Conservation (phyloP, 2,888 invertebrate genomes). For the Deladenus siricidicola region DNA sequence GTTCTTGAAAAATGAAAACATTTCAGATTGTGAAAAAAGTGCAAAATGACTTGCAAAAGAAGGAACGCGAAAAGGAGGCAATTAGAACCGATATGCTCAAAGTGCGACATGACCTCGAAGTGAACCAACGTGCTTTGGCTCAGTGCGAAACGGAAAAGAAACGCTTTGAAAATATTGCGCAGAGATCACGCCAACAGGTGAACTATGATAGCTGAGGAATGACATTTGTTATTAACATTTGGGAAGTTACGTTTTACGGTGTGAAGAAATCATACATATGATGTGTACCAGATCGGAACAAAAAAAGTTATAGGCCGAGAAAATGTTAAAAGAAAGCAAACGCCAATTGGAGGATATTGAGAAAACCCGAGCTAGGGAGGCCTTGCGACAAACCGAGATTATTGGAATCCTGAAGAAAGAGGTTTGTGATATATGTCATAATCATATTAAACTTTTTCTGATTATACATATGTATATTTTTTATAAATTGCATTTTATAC, state of each 20-base stretch:
- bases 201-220: too few species aligned
- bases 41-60: constrained; percentile 9
- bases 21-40: constrained; percentile 22
- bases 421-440: neutral
- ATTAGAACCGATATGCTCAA: neutral
- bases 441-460: neutral
- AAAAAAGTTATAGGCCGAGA: constrained; percentile 12
- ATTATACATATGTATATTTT: neutral
- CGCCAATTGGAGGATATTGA: constrained; percentile 23
- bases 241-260: neutral
- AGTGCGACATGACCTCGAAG: constrained; percentile 2
- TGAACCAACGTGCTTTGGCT: neutral
- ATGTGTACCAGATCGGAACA: neutral
- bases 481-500: neutral
- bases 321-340: constrained; percentile 15
- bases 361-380: constrained; percentile 18
- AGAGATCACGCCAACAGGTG: constrained; percentile 6
- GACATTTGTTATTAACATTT: too few species aligned
- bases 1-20: too few species aligned
- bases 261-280: neutral
- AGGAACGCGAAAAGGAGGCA: constrained; percentile 7
- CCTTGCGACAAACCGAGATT: constrained; percentile 3
- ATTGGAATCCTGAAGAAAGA: constrained; percentile 9
- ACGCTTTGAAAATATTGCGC: constrained; percentile 1
- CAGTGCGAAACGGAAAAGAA: constrained; percentile 10